Conservation (phyloP, 2,113 vertebrate species). For the Erpornis zantholeuca region DNA sequence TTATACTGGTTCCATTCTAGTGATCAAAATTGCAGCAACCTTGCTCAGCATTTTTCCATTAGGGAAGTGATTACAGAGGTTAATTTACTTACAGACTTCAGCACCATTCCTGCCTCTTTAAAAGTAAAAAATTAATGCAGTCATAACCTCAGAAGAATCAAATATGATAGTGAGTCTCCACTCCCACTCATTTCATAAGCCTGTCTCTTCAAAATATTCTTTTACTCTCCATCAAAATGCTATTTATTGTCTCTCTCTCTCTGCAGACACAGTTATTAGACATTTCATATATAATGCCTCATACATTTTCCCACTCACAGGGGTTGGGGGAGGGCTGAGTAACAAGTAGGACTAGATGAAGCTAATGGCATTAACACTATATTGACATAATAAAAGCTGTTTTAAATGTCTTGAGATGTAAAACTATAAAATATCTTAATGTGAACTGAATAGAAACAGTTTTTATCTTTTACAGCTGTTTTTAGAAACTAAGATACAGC, state of each 20-base stretch:
- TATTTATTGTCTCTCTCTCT: conserved; percentile 56
- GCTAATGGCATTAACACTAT: conserved; percentile 21
- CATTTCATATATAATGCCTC: conserved; percentile 23
- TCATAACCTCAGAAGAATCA: conserved; percentile 22
- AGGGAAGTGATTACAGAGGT: not conserved
- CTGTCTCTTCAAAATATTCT: conserved; percentile 47
- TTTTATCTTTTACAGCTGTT: not conserved
- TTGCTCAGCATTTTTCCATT: conserved; percentile 29
- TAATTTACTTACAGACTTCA: not conserved
- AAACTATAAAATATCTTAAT: not conserved
- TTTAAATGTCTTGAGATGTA: not conserved
- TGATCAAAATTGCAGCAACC: not conserved
- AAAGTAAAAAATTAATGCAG: conserved; percentile 28
- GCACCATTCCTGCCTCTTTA: not conserved
- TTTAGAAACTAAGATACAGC: not conserved
- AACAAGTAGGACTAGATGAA: conserved; percentile 8
- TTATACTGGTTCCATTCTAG: not conserved
- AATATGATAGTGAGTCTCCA: not conserved
- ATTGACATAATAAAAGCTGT: not conserved
- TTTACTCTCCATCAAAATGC: conserved; percentile 43
- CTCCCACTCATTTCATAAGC: conserved; percentile 46
- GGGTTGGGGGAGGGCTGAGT: conserved; percentile 4
- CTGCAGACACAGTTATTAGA: conserved; percentile 41
- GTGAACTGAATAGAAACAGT: not conserved
- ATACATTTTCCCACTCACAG: conserved; percentile 36